Evolutionary conservation across 2,113 vertebrate species (phyloP).

Genomic region (Thamnaconus septentrionalis): DNA sequence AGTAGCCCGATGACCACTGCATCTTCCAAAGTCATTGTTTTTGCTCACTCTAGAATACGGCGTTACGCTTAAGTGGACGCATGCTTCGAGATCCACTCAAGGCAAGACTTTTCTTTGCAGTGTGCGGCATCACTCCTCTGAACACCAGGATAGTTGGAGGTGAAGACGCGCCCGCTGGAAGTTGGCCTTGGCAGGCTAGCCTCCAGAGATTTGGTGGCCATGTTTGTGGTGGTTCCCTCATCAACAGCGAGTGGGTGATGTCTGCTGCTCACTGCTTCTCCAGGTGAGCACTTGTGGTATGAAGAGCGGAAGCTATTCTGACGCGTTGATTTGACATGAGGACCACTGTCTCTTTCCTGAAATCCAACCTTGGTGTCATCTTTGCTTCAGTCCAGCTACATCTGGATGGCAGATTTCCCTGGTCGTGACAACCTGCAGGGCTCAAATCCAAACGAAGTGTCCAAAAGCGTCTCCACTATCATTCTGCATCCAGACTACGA

Average conservation of each 20-base stretch:
- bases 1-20: too few relatives aligned
- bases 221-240: conserved; percentile 73
- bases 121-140: conserved; percentile 55
- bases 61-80: too few relatives aligned
- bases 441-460: conserved; percentile 26
- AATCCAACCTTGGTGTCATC: neutral
- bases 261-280: conserved; percentile 52
- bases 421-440: conserved; percentile 41
- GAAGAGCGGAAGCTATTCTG: too few relatives aligned
- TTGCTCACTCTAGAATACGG: too few relatives aligned
- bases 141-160: conserved; percentile 71
- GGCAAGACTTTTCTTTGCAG: neutral
- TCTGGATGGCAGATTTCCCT: conserved; percentile 18
- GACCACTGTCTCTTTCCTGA: neutral
- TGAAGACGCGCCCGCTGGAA: conserved; percentile 41
- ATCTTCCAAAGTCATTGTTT: too few relatives aligned
- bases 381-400: neutral
- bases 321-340: too few relatives aligned
- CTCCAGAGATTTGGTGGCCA: conserved; percentile 39
- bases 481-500: conserved; percentile 64
- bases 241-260: conserved; percentile 73
- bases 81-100: too few relatives aligned
- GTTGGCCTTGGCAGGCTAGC: conserved; percentile 77
- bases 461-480: conserved; percentile 23
- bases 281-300: conserved; percentile 6